Evolutionary conservation across 2,888 invertebrate species (phyloP).

Genomic region (Aspidiotus rigidus): DNA sequence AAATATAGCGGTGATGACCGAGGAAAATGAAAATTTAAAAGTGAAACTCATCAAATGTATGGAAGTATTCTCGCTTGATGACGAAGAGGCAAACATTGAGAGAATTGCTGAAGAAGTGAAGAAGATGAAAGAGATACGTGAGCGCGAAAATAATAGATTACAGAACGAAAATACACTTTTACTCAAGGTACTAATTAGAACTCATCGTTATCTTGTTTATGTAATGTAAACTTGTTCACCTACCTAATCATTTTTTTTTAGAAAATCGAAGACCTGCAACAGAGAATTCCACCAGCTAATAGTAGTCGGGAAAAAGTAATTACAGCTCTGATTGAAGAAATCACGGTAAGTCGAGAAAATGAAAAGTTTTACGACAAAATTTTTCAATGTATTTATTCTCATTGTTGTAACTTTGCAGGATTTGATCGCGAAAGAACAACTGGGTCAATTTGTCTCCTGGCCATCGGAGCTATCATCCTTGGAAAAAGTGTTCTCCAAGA

Average conservation of each 20-base stretch:
- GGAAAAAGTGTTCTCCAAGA: not conserved
- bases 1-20: not conserved
- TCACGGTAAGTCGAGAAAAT: not conserved
- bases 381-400: too few relatives aligned
- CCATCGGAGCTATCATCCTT: conserved; percentile 12
- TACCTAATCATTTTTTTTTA: not conserved
- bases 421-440: conserved; percentile 11
- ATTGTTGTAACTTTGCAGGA: conserved; percentile 1
- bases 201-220: not conserved
- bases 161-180: conserved; percentile 15
- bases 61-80: conserved; percentile 1
- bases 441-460: conserved; percentile 8
- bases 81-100: conserved; percentile 13
- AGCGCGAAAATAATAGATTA: conserved; percentile 13
- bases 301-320: not conserved
- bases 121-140: conserved; percentile 19
- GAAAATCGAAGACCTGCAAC: not conserved
- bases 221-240: not conserved
- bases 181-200: not conserved
- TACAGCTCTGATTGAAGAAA: not conserved
- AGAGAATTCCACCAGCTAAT: not conserved
- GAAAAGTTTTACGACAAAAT: too few relatives aligned
- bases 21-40: conserved; percentile 11
- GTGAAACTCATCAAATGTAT: conserved; percentile 1
- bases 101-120: conserved; percentile 20